Evolutionary conservation across 2,888 invertebrate species (phyloP), one percentile per base, ranked within the genome.

Genomic region (Nomada goodeniana): DNA sequence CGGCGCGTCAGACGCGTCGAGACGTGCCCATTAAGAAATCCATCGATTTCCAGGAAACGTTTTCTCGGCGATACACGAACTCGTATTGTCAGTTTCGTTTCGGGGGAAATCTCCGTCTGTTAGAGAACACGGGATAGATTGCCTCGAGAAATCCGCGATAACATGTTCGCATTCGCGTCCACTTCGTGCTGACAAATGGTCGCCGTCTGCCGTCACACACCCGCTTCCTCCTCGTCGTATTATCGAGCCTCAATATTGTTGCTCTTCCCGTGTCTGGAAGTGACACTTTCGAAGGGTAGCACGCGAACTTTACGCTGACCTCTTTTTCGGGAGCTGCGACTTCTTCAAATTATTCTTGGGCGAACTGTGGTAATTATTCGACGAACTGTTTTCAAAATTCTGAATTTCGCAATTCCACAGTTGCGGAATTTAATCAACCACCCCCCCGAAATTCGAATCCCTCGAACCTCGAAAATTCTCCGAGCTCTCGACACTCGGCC

Each of bases 171-270:
- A 86, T 89, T 88, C 89, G 89, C 89, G 89, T 91, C 90, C 89
- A 91, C 89, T 91, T 91, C 89, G 80, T 69, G 67, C 86, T 91
- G 90, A 91, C 91, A 91, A 91, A 91, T 90, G 90, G 88, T 89
- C 89, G 74, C 73, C 87, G 83, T 82, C 77, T 81, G 79, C 82
- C 81, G 77, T 76, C 78, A 52, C 50, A 44, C 61, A 52, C 68
- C 70, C 76, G 52, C 44, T 36, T 57, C 42, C n/a, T 70, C 20
- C 55, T 47, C 53, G 36, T 59, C 10, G 57, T 71, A 61, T 76
- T 74, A 76, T 77, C 77, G 73, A 18, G 50, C 23, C 71, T 75
- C 76, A 61, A 81, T 87, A 83, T 82, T 80, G 77, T 69, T 68
- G 63, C 61, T 69, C 61, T 63, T 50, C 61, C 23, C 71, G 71